Base-by-base conservation (phyloP, 2,797 vertebrate species). In the Erethizon dorsatum region DNA sequence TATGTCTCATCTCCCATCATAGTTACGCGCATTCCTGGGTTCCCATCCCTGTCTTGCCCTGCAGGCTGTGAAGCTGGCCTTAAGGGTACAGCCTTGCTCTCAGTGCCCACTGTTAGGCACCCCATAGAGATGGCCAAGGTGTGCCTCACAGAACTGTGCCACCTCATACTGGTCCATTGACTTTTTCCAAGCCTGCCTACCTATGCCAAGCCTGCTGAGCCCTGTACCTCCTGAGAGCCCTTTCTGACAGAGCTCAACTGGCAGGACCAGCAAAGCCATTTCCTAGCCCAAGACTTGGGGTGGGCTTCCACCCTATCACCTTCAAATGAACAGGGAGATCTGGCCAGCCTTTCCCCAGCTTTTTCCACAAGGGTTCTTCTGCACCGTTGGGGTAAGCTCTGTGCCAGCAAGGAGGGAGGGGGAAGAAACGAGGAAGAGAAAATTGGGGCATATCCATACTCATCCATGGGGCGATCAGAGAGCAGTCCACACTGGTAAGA, bases 361-460 rank as follows among this genome's bases (percentile, higher is more conserved):
- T 77, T 87, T 31, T 71, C 33, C 22, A 33, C 6, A 69, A 63
- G 52, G 47, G 71, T 79, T 85, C 52, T 28, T 24, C 52, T 50
- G 65, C 8, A 37, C n/a, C 59, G 13, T 4, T 3, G 28, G 45
- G 28, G 47, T 47, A 45, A 47, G 75, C 71, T 79, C 22, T 67
- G 56, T 77, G 41, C 11, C 33, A 61, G 67, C 77, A 37, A 69
- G 20, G 31, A 52, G 14, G n/a, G 22, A 33, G 45, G 1, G 31
- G 1, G 14, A 10, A 45, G 45, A n/a, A 31, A 69, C 14, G 15
- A 45, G 37, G 28, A 71, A 45, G 17, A 7, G 17, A 54, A 84
- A 11, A 28, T 6, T 1, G 3, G 2, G 12, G 31, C 2, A 33
- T 1, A 28, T 1, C 2, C 33, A 63, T 22, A 6, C 5, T 61